Conservation (phyloP, 2,797 vertebrate genomes). For the Microhierax caerulescens region DNA sequence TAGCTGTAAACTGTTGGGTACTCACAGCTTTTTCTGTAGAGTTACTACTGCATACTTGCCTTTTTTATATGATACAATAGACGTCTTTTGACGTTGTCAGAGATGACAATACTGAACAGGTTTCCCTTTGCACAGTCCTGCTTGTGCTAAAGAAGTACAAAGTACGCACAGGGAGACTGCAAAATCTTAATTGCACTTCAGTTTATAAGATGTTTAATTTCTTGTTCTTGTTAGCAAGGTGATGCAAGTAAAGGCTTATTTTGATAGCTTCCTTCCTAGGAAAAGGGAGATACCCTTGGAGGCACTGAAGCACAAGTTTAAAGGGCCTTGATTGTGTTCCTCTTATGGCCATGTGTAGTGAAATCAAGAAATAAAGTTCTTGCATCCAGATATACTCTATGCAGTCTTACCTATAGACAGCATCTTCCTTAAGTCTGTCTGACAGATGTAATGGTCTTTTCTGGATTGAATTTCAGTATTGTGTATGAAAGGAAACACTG, state of each 20-base stretch:
- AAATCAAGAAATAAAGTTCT: neutral
- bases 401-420: neutral
- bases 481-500: neutral
- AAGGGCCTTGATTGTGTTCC: neutral
- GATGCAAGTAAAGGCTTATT: neutral
- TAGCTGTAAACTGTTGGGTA: neutral
- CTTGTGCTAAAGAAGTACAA: neutral
- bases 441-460: neutral
- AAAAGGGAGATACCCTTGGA: neutral
- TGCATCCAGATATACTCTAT: neutral
- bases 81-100: neutral
- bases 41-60: neutral
- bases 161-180: neutral
- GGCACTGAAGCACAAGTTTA: neutral
- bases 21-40: neutral
- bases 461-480: neutral
- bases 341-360: neutral
- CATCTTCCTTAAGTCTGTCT: neutral
- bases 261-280: neutral
- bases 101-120: neutral
- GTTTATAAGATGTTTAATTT: neutral
- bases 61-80: neutral
- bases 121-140: neutral
- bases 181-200: neutral
- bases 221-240: neutral